These are phyloP conservation scores for Dasyprocta punctata DNA, from an alignment of 2,113 vertebrate genomes.

Conservation along the genomic window DNA sequence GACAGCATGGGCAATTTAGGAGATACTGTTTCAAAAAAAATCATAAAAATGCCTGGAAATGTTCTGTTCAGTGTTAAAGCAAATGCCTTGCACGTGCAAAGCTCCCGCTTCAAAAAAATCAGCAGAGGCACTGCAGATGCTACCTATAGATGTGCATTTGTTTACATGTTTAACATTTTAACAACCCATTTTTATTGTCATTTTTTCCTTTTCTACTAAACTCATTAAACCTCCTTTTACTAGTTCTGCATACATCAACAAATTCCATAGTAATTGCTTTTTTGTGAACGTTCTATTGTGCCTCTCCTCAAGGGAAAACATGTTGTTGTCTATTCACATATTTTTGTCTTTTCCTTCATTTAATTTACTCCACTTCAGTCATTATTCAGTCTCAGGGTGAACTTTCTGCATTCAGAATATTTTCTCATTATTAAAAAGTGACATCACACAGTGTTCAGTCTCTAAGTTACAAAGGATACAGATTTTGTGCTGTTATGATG, in stretches of 20 bases:
- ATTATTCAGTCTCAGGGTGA: slow-evolving; percentile 63
- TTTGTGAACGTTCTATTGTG: slow-evolving; percentile 30
- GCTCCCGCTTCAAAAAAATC: background rate
- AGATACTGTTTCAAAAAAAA: background rate
- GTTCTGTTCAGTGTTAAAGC: background rate
- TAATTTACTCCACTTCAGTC: slow-evolving; percentile 29
- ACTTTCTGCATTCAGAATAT: slow-evolving; percentile 21
- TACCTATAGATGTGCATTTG: background rate
- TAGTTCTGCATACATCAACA: slow-evolving; percentile 1
- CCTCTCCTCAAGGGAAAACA: slow-evolving; percentile 37
- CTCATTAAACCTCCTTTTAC: slow-evolving; percentile 30
- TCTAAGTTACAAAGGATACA: slow-evolving; percentile 12
- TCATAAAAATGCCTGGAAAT: background rate
- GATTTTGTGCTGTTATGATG: background rate
- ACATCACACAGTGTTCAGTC: background rate
- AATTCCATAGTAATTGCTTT: slow-evolving; percentile 61
- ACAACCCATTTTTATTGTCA: background rate
- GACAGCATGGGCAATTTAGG: background rate
- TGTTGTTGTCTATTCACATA: slow-evolving; percentile 29
- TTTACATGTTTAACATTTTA: background rate
- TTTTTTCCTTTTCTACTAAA: background rate
- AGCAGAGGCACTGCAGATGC: background rate
- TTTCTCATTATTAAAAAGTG: slow-evolving; percentile 50
- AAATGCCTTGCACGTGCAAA: background rate
- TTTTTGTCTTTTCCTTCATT: slow-evolving; percentile 49